A percentile compares a stretch with the other conserved stretches of the same genome.
Evolutionary conservation across 2,113 vertebrate species (phyloP).

Genomic region (Parus major): DNA sequence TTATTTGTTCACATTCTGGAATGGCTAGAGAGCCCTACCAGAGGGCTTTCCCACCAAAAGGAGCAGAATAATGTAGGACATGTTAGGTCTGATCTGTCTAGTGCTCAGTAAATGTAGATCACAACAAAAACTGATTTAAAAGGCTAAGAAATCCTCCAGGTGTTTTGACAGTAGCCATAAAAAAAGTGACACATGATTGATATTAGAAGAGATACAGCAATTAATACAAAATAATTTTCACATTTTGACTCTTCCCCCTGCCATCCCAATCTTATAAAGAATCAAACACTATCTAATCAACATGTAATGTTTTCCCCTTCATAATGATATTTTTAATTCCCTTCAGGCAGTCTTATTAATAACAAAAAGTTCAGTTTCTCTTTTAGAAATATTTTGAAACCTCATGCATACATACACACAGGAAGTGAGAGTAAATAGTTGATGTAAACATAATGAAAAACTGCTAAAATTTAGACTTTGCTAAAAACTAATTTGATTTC

Average conservation of each 20-base stretch:
- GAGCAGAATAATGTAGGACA: neutral
- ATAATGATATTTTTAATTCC: neutral
- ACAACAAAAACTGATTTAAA: neutral
- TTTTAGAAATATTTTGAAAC: conserved; percentile 14
- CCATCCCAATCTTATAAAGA: neutral
- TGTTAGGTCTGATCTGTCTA: neutral
- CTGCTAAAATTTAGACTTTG: conserved; percentile 36
- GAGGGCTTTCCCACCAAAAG: neutral
- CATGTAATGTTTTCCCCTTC: neutral
- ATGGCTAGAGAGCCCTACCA: neutral
- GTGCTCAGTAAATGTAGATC: neutral
- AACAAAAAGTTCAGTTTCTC: neutral
- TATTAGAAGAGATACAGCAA: neutral
- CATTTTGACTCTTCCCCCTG: neutral
- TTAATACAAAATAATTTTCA: neutral
- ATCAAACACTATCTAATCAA: neutral
- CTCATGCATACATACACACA: neutral
- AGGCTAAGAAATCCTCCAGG: neutral
- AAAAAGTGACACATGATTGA: neutral
- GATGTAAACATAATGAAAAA: conserved; percentile 3
- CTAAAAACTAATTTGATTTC: conserved; percentile 41
- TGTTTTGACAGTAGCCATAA: neutral
- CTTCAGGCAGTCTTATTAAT: neutral
- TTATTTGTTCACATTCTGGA: neutral
- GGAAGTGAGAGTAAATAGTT: conserved; percentile 34